A percentile compares a stretch with the other conserved stretches of the same genome.
These are phyloP conservation scores for Melanotaenia boesemani DNA, from an alignment of 2,797 vertebrate genomes.

Conservation along the genomic window DNA sequence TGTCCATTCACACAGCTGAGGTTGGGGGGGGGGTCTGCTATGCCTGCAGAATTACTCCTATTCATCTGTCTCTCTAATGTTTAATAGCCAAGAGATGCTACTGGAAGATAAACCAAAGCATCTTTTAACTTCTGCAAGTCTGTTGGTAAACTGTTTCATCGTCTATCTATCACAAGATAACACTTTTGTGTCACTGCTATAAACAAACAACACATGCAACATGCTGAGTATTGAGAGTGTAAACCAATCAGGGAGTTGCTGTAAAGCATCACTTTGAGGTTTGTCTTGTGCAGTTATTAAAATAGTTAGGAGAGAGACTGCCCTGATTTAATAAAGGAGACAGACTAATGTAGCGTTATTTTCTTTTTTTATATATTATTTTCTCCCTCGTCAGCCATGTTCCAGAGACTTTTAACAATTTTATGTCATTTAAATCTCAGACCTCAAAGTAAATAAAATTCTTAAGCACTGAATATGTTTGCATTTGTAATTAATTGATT, in stretches of 20 bases:
- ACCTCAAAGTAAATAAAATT: background rate
- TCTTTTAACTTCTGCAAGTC: conserved; percentile 53
- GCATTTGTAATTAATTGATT: background rate
- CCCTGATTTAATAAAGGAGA: conserved; percentile 15
- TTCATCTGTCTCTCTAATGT: conserved; percentile 65
- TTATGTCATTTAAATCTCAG: background rate
- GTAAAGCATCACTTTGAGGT: conserved; percentile 20
- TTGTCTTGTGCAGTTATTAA: conserved; percentile 15
- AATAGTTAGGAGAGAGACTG: conserved; percentile 1
- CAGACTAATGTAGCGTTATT: background rate
- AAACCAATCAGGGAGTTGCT: conserved; percentile 41
- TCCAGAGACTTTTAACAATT: background rate
- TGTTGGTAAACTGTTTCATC: conserved; percentile 50
- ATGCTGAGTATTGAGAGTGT: conserved; percentile 25
- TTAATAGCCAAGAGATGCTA: conserved; percentile 48
- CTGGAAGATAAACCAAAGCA: conserved; percentile 35
- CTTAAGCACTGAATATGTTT: background rate
- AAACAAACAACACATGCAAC: conserved; percentile 26
- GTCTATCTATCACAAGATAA: conserved; percentile 50
- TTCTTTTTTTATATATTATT: background rate
- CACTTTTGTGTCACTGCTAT: conserved; percentile 51
- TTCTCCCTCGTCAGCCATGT: conserved; percentile 1
- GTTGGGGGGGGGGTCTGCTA: conserved; percentile 46
- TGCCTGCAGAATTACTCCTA: conserved; percentile 59
- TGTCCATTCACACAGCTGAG: conserved; percentile 73